Evolutionary conservation across 1,140 invertebrate species (phyloP).

Genomic region (Hermetia illucens): DNA sequence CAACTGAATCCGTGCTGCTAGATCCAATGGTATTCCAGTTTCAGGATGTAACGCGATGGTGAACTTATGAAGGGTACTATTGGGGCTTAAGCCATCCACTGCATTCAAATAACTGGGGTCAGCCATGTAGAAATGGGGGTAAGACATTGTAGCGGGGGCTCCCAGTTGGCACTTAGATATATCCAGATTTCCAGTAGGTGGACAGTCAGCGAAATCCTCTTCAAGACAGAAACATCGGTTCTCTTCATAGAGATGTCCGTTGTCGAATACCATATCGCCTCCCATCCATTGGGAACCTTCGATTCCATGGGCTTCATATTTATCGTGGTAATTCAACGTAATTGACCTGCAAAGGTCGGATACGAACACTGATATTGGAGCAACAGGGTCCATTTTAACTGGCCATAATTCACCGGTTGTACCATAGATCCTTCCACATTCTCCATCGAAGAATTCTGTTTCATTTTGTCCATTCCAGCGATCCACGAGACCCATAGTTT

Average conservation of each 20-base stretch:
- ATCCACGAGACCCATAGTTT: conserved; percentile 44
- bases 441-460: conserved; percentile 38
- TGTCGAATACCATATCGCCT: conserved; percentile 46
- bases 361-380: conserved; percentile 46
- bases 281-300: conserved; percentile 43
- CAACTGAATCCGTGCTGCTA: conserved; percentile 54
- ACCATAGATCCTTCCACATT: conserved; percentile 50
- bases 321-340: conserved; percentile 22
- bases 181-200: conserved; percentile 42
- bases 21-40: conserved; percentile 51
- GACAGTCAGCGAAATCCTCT: conserved; percentile 28
- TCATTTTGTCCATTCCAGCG: conserved; percentile 48
- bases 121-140: conserved; percentile 75
- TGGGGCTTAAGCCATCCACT: conserved; percentile 55
- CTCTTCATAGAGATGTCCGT: conserved; percentile 45
- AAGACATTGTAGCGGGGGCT: conserved; percentile 67
- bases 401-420: conserved; percentile 66
- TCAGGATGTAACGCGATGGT: conserved; percentile 54
- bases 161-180: conserved; percentile 54
- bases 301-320: conserved; percentile 31
- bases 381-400: conserved; percentile 38
- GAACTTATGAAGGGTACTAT: conserved; percentile 51
- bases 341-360: conserved; percentile 53
- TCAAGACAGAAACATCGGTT: conserved; percentile 38
- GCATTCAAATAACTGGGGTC: conserved; percentile 47